phyloP scores from a whole-genome alignment of 2,113 vertebrate genomes.

The Atherinomorus stipes region DNA sequence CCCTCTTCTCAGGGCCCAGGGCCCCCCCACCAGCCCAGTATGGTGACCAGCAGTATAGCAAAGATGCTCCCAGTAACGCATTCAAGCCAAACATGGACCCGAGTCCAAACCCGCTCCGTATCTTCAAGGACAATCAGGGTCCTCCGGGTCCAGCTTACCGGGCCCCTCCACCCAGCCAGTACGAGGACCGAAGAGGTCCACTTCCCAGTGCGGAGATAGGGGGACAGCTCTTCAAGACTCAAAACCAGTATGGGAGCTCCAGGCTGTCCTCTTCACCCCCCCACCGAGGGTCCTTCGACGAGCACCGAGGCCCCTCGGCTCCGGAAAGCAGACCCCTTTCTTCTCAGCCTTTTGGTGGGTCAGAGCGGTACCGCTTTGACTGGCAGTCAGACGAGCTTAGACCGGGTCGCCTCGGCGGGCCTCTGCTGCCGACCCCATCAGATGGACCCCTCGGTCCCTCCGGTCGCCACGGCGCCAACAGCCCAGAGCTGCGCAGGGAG shows the following conservation, averaged over 20 bases:
- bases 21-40: constrained; percentile 84
- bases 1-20: constrained; percentile 86
- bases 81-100: constrained; percentile 74
- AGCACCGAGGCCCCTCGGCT: constrained; percentile 83
- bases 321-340: constrained; percentile 85
- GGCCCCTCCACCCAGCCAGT: constrained; percentile 77
- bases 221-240: constrained; percentile 76
- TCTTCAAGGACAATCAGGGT: constrained; percentile 75
- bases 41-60: constrained; percentile 82
- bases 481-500: constrained; percentile 84
- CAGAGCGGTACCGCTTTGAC: constrained; percentile 88
- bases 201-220: constrained; percentile 68
- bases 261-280: constrained; percentile 81
- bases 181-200: constrained; percentile 83
- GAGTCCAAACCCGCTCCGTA: constrained; percentile 56
- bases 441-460: constrained; percentile 77
- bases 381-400: constrained; percentile 84
- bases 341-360: constrained; percentile 85
- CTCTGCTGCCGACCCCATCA: constrained; percentile 87
- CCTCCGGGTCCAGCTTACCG: constrained; percentile 68
- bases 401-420: constrained; percentile 83
- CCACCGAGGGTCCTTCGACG: constrained; percentile 90
- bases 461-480: constrained; percentile 80
- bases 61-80: constrained; percentile 57
- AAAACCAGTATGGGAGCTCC: constrained; percentile 85